Conservation (phyloP, 2,797 vertebrate species). For the Periparus ater region DNA sequence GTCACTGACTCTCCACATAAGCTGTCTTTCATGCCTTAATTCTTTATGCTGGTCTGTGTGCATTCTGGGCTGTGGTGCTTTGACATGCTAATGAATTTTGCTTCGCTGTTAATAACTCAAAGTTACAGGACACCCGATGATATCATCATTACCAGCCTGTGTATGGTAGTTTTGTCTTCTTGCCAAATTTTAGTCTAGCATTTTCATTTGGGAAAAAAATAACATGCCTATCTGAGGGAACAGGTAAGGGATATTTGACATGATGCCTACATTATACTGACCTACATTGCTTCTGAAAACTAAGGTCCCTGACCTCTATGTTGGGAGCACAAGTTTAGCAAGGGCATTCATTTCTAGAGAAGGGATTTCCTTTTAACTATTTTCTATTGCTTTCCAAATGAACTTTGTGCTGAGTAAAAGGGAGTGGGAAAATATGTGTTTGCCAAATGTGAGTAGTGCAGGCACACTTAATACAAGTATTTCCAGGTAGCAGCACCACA, state of each 20-base stretch:
- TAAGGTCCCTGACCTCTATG: not conserved
- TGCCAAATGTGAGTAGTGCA: not conserved
- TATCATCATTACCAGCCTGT: not conserved
- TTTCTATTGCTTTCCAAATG: not conserved
- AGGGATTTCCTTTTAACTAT: not conserved
- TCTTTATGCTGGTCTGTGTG: conserved; percentile 20
- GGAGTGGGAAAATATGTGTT: not conserved
- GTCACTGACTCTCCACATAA: conserved; percentile 37
- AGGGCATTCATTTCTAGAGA: not conserved
- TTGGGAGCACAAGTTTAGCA: not conserved
- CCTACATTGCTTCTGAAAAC: not conserved
- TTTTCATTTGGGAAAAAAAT: conserved; percentile 22
- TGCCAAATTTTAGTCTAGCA: not conserved
- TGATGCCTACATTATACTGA: not conserved
- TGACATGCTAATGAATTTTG: conserved; percentile 35
- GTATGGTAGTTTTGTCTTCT: not conserved
- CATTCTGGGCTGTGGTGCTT: not conserved
- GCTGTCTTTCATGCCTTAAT: conserved; percentile 52
- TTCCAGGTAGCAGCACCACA: not conserved
- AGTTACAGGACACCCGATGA: not conserved
- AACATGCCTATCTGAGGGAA: not conserved
- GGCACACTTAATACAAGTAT: not conserved
- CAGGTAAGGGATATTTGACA: not conserved
- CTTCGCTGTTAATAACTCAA: conserved; percentile 7
- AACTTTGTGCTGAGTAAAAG: not conserved